Conservation (phyloP, 2,888 invertebrate genomes). For the Spisula subtruncata region DNA sequence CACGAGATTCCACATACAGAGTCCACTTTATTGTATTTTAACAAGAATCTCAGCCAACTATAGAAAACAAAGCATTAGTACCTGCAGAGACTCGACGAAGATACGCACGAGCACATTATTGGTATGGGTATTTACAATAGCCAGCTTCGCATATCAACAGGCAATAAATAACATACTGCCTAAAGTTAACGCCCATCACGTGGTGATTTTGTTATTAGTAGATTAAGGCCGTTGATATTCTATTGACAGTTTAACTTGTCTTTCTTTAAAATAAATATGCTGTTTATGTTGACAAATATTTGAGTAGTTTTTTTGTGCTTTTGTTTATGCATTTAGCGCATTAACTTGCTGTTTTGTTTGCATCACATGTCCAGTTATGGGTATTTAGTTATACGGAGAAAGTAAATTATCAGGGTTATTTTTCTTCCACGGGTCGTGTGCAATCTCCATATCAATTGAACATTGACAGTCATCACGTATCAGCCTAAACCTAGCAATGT, state of each 20-base stretch:
- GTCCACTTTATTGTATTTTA: too few relatives aligned
- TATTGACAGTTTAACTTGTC: not conserved
- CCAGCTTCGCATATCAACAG: too few relatives aligned
- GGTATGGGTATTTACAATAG: too few relatives aligned
- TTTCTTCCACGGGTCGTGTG: not conserved
- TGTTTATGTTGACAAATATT: not conserved
- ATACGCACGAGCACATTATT: too few relatives aligned
- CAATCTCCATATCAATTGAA: not conserved
- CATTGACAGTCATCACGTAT: conserved; percentile 3
- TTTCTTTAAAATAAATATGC: not conserved
- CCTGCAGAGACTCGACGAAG: too few relatives aligned
- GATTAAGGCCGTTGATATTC: too few relatives aligned
- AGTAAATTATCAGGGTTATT: not conserved
- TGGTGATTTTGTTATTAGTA: too few relatives aligned
- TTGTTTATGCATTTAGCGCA: not conserved
- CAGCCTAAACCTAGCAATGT: not conserved
- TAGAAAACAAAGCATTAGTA: too few relatives aligned
- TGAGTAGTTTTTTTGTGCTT: not conserved
- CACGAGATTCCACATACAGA: too few relatives aligned
- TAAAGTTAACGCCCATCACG: too few relatives aligned
- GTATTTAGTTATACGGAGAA: not conserved
- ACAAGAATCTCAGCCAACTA: too few relatives aligned
- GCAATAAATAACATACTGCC: too few relatives aligned
- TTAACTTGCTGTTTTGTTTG: not conserved
- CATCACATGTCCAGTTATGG: conserved; percentile 12